Evolutionary conservation across 2,888 invertebrate genomes (phyloP), one percentile per base, ranked within the genome.

Genomic region (Synergus japonicus): DNA sequence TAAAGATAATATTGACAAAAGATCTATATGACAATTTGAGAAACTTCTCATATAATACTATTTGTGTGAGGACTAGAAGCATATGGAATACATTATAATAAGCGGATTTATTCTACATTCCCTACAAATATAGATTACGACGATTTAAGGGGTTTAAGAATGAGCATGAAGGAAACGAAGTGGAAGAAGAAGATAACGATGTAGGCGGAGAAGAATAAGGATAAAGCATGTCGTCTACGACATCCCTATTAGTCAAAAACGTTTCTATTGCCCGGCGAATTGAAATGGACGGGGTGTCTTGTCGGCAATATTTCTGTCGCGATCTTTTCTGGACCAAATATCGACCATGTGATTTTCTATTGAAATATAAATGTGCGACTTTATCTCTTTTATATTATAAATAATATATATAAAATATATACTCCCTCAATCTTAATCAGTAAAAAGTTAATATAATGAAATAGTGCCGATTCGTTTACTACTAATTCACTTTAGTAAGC

Each of bases 221-320:
- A 64, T 64, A 64, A 64, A 64, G 46, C 13, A 43, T 44, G 43
- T 18, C 66, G 37, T 66, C 44, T 44, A 44, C 22, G 67, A 67
- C 67, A 43, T 67, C 67, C 67, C 67, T 46, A 67, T 67, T 67
- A 67, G 46, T 67, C 67, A 67, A 67, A 46, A 46, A 44, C 29
- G 13, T 22, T 67, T 22, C 67, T 67, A 67, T 67, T 67, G 67
- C 67, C 46, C 46, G 13, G 67, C 13, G 67, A 67, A 67, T 46
- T 67, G 46, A 67, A 67, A 67, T 46, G 46, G 46, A 67, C 22
- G 18, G 46, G 67, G 44, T 46, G 67, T 46, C 46, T 22, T 67
- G 29, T 46, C 46, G 44, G 46, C 67, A 46, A 67, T 67, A 67
- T 18, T 67, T 46, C 46, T 46, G 13, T 29, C 63, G 12, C 63